Conservation (phyloP, 2,797 vertebrate genomes). For the Pelobates cultripes region DNA sequence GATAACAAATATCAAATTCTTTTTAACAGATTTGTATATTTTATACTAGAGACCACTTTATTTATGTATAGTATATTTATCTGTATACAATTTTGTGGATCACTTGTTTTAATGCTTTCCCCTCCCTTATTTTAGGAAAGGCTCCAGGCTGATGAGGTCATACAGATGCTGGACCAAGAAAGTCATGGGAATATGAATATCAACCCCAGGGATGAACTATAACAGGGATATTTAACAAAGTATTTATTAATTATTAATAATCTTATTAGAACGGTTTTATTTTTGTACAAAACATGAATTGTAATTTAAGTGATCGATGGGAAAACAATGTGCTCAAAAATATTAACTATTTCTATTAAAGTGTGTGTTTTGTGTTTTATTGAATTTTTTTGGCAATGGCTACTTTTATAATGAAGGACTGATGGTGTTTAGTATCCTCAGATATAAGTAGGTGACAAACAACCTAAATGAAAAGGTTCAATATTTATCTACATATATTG, state of each 20-base stretch:
- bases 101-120: neutral
- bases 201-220: conserved; percentile 95
- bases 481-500: too few species aligned
- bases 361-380: conserved; percentile 35
- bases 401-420: too few species aligned
- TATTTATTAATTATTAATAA: conserved; percentile 94
- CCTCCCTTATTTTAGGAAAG: conserved; percentile 79
- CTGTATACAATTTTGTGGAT: too few species aligned
- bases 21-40: too few species aligned
- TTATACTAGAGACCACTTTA: too few species aligned
- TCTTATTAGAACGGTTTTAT: conserved; percentile 89
- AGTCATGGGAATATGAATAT: conserved; percentile 75
- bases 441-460: too few species aligned
- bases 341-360: conserved; percentile 61
- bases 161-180: conserved; percentile 81
- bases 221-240: conserved; percentile 70
- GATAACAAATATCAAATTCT: too few species aligned
- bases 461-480: too few species aligned
- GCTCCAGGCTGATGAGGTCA: conserved; percentile 92
- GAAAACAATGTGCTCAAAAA: conserved; percentile 44
- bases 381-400: conserved; percentile 66
- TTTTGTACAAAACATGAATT: conserved; percentile 86
- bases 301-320: conserved; percentile 70
- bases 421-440: too few species aligned
- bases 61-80: too few species aligned